Conservation (phyloP, 2,888 invertebrate genomes). For the Pammene fasciana region DNA sequence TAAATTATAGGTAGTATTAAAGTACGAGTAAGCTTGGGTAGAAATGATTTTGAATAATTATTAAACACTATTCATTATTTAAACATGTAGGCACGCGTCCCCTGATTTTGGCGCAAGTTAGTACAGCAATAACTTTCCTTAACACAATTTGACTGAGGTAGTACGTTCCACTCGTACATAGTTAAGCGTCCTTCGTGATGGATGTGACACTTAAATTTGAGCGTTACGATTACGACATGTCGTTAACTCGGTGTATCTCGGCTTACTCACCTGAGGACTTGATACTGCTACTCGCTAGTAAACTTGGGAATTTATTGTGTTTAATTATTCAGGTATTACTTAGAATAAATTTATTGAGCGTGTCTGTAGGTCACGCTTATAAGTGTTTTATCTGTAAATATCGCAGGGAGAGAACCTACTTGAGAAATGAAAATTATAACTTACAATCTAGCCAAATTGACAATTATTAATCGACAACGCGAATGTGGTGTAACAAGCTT, state of each 20-base stretch:
- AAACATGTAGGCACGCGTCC: too few relatives aligned
- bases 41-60: too few relatives aligned
- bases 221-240: constrained; percentile 46
- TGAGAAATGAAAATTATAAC: too few relatives aligned
- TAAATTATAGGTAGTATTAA: too few relatives aligned
- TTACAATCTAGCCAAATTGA: too few relatives aligned
- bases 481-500: too few relatives aligned
- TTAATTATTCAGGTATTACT: constrained; percentile 35
- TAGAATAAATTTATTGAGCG: constrained; percentile 28
- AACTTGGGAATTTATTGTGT: constrained; percentile 39
- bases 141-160: constrained; percentile 20
- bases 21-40: too few relatives aligned
- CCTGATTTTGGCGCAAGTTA: constrained; percentile 1
- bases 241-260: constrained; percentile 45
- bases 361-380: neutral
- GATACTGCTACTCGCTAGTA: constrained; percentile 29
- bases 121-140: neutral
- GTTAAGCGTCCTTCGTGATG: constrained; percentile 43
- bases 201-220: constrained; percentile 49
- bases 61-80: too few relatives aligned
- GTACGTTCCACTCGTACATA: constrained; percentile 17
- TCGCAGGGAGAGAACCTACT: too few relatives aligned
- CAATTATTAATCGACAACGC: too few relatives aligned
- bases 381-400: neutral
- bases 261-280: constrained; percentile 38